Percentiles rank a stretch among this genome's conserved stretches.
These are phyloP conservation scores for Amphipyra tragopoginis DNA, from an alignment of 2,888 invertebrate species.

Conservation along the genomic window DNA sequence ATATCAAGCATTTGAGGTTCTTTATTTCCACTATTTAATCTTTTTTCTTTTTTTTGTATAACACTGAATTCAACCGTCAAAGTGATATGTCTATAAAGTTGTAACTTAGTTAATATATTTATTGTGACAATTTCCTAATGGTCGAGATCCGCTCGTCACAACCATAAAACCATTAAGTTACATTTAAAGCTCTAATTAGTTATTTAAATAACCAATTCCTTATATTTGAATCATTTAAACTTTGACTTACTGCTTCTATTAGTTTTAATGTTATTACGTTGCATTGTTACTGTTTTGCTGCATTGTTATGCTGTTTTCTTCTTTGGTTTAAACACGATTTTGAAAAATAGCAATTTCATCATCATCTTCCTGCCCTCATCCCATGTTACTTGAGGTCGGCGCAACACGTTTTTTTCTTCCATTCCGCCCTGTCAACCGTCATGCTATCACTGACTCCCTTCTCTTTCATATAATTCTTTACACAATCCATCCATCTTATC, in stretches of 20 bases:
- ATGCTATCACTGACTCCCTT: too few species aligned
- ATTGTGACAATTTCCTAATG: conserved; percentile 18
- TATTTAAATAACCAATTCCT: background rate
- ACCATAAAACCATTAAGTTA: conserved; percentile 8
- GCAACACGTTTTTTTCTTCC: too few species aligned
- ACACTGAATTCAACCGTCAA: conserved; percentile 13
- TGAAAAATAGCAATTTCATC: conserved; percentile 17
- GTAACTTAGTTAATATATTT: conserved; percentile 4
- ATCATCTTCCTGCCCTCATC: too few species aligned
- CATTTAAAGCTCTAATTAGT: conserved; percentile 6
- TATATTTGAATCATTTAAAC: conserved; percentile 10
- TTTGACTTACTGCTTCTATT: conserved; percentile 9
- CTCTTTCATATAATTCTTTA: too few species aligned
- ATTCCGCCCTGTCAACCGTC: too few species aligned
- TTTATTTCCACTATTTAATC: background rate
- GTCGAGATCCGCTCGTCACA: conserved; percentile 5
- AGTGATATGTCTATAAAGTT: conserved; percentile 11
- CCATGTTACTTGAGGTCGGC: too few species aligned
- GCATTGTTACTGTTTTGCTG: too few species aligned
- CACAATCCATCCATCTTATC: too few species aligned
- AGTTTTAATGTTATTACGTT: conserved; percentile 16
- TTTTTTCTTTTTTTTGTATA: background rate
- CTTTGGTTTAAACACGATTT: too few species aligned
- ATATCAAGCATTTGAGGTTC: background rate
- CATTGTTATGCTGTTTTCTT: too few species aligned